These are phyloP conservation scores for Drosophila buzzatii DNA, from an alignment of 2,888 invertebrate genomes.

Conservation along the genomic window DNA sequence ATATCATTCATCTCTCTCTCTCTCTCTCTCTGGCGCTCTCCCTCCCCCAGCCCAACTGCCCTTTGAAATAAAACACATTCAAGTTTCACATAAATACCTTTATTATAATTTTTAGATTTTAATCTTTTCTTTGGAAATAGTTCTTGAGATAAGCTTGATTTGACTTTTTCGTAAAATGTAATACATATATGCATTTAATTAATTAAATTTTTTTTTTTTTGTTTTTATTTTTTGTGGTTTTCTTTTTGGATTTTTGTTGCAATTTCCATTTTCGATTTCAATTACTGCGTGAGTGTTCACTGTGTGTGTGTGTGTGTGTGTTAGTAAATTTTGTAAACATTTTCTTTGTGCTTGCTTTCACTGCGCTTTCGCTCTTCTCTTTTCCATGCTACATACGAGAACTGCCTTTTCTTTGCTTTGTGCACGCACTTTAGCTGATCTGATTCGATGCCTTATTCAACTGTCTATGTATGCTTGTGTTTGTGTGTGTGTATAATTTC, in stretches of 20 bases:
- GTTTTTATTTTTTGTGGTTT: slow-evolving; percentile 6
- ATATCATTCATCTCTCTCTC: no score
- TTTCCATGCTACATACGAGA: neutral
- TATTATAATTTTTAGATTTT: slow-evolving; percentile 77
- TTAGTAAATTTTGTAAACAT: slow-evolving; percentile 17
- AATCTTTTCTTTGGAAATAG: slow-evolving; percentile 73
- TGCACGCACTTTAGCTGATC: slow-evolving; percentile 33
- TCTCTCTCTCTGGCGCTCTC: no score
- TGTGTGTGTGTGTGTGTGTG: slow-evolving; percentile 18
- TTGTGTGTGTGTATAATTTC: slow-evolving; percentile 6
- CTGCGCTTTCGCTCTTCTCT: neutral
- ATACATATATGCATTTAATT: slow-evolving; percentile 69
- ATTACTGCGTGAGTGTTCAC: slow-evolving; percentile 26
- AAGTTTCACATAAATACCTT: slow-evolving; percentile 78
- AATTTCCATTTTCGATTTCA: slow-evolving; percentile 27
- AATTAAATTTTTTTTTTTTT: slow-evolving; percentile 13
- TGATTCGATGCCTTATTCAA: slow-evolving; percentile 23
- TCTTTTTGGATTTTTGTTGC: slow-evolving; percentile 10
- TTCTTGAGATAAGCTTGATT: slow-evolving; percentile 82
- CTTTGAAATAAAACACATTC: slow-evolving; percentile 35
- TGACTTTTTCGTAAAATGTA: slow-evolving; percentile 80
- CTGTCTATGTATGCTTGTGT: slow-evolving; percentile 9
- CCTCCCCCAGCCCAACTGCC: no score
- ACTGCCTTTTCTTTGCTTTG: slow-evolving; percentile 20
- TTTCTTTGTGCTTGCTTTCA: slow-evolving; percentile 56